Evolutionary conservation across 37 sponge, comb jelly and placozoan species (phyloP), one percentile per base, ranked within the genome.

Genomic region (Chondrosia reniformis): DNA sequence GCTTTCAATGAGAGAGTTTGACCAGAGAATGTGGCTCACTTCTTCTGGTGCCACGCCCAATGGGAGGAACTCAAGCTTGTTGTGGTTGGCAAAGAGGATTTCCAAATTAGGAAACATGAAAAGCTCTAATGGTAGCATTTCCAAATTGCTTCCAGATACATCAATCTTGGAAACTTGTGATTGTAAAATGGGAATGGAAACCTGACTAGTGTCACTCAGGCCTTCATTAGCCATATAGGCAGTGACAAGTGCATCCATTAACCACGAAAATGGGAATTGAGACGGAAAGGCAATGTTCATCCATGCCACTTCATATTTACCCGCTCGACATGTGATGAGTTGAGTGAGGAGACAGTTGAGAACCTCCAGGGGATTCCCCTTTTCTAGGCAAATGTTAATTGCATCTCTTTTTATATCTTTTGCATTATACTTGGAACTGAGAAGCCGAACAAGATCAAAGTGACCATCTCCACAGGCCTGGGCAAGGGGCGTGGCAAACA

Each of bases 31-130:
- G 12, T 69, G 44, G 19, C 34, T 32, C n/a, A 44, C 37, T 19
- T 25, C 43, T 24, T 39, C 44, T 1, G 4, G 2, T 17, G 22
- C 42, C 10, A 59, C 62, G 25, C 76, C 33, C 5, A 78, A 71
- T 0, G 92, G 92, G 1, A 93, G 72, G 25, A 36, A 12, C n/a
- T 62, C 15, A 19, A 93, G 37, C 2, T 63, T 2, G 40, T 93
- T 93, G 62, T 27, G 5, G 13, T 77, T 74, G 3, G 63, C 79
- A 22, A 83, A 83, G 0, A 89, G 75, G 2, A 66, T 19, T 56
- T n/a, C 4, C 30, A 93, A 81, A 9, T 84, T 80, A 0, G 83
- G 82, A 2, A 93, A 75, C n/a, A 63, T 55, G 80, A 93, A 93
- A 4, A 93, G 31, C 34, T 85, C 86, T 9, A 54, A 36, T 12